Base-by-base conservation (phyloP, 2,797 vertebrate genomes). In the Lemur catta region DNA sequence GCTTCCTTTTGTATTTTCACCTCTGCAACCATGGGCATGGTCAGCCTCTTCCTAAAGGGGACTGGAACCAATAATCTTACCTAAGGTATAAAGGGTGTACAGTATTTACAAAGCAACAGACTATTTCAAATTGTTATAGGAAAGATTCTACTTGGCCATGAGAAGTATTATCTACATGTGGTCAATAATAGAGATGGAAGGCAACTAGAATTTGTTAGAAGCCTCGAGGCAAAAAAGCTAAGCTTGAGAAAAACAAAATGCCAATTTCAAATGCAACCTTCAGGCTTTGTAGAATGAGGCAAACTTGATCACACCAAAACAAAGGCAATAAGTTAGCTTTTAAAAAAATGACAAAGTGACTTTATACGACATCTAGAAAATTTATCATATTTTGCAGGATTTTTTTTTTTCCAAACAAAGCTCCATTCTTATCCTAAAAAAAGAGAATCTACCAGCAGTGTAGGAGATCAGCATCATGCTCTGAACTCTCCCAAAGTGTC, bases 211-310 rank as follows among this genome's bases (percentile, higher is more conserved):
- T 24, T 57, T 33, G 6, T 46, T 33, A 55, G 35, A 22, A 74
- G 43, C 43, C 61, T 91, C 48, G 38, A 86, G 55, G 71, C 50
- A 63, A 74, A 82, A 48, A 41, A 48, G 65, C 46, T 65, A 17
- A 88, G 61, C 67, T 71, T 67, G 90, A 90, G 90, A 48, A 93
- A 95, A 95, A 35, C 48, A 88, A 88, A 84, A 76, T 71, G 69
- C 28, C 24, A 33, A 75, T 71, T 91, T 85, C 30, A 72, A 85
- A 79, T 52, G 46, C 15, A 91, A 46, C 4, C n/a, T 65, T 86
- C 2, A 41, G 46, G 57, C 63, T 85, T 52, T 24, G 84, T 4
- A 50, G 75, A 84, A 69, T 46, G 43, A 84, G 61, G 35, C 17
- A 71, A 76, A 59, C n/a, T 57, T 84, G 52, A 89, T 72, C 88